Evolutionary conservation across 2,888 invertebrate species (phyloP), one percentile per base, ranked within the genome.

Genomic region (Drosophila trichaetosa): DNA sequence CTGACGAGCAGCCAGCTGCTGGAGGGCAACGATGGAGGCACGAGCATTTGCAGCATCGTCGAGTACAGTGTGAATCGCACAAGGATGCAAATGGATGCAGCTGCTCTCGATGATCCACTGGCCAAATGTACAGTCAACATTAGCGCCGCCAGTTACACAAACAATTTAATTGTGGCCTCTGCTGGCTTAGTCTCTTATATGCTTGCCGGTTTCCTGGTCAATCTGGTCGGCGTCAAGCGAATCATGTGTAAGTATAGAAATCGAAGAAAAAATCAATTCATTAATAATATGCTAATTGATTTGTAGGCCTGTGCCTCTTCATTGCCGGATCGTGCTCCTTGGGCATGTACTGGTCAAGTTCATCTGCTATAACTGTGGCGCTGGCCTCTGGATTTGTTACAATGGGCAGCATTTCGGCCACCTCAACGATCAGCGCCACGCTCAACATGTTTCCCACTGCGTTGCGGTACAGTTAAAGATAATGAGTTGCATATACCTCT

Each of bases 91-190:
- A 29, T 73, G 61, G 74, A 70, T 16, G 52, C 73, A 24, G 62
- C 64, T 18, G 46, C 51, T 7, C 27, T 54, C 7, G 65, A 49
- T 29, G 52, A 66, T 49, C 33, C 74, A 2, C 0, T 33, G 38
- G 60, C 38, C 18, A 58, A 65, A 56, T 83, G 79, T 42, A 75
- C 67, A 48, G 77, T 89, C 34, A 89, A 93, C 94, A 51, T 92
- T 93, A 94, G 95, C 0, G 94, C 95, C 69, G 93, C 93, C 57
- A 95, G 96, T 0, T 96, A 96, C 76, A 93, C 95, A 11, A 96
- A 96, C 90, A 95, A 95, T 33, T 94, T 95, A 0, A 94, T 95
- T 11, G 95, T 96, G 18, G 95, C 96, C 0, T 91, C 94, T 0
- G 95, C 95, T 0, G 94, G 95, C 0, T 93, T 96, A 1, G 87